Conservation (phyloP, 2,797 vertebrate species). For the Paedocypris micromegethes region DNA sequence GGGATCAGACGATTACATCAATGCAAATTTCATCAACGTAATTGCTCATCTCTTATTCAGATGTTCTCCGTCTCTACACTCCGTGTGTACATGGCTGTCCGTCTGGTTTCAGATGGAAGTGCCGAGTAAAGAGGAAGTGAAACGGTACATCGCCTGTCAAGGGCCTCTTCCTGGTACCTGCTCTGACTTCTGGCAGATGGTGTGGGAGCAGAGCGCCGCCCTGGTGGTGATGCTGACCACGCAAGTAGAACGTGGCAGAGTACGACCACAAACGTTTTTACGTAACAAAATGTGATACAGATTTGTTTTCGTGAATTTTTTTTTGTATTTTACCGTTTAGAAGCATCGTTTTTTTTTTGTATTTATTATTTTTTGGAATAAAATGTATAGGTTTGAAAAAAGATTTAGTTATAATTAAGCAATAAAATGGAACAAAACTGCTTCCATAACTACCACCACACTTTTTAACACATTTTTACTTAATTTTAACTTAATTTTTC, state of each 20-base stretch:
- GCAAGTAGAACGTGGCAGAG: conserved; percentile 93
- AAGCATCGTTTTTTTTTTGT: too few relatives aligned
- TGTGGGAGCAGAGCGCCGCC: conserved; percentile 93
- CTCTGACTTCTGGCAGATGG: conserved; percentile 98
- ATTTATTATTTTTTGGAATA: too few relatives aligned
- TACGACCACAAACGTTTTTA: conserved; percentile 57
- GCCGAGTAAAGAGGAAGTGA: conserved; percentile 90
- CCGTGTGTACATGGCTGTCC: not conserved
- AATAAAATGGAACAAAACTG: too few relatives aligned
- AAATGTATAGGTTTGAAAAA: too few relatives aligned
- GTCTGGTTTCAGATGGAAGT: conserved; percentile 85
- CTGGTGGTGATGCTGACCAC: conserved; percentile 99
- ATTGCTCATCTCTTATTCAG: conserved; percentile 55
- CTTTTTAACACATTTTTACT: too few relatives aligned
- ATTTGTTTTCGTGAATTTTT: not conserved
- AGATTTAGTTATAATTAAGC: too few relatives aligned
- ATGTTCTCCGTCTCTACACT: not conserved
- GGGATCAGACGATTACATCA: conserved; percentile 96
- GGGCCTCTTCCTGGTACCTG: conserved; percentile 95
- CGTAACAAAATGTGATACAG: not conserved
- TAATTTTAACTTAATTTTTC: too few relatives aligned
- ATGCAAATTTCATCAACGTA: conserved; percentile 99
- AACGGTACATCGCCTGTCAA: conserved; percentile 97
- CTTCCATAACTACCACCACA: too few relatives aligned
- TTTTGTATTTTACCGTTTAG: not conserved